Percentiles rank a stretch among this genome's conserved stretches.
These are phyloP conservation scores for Halcyon chelicuti DNA, from an alignment of 2,797 vertebrate species.

Conservation along the genomic window DNA sequence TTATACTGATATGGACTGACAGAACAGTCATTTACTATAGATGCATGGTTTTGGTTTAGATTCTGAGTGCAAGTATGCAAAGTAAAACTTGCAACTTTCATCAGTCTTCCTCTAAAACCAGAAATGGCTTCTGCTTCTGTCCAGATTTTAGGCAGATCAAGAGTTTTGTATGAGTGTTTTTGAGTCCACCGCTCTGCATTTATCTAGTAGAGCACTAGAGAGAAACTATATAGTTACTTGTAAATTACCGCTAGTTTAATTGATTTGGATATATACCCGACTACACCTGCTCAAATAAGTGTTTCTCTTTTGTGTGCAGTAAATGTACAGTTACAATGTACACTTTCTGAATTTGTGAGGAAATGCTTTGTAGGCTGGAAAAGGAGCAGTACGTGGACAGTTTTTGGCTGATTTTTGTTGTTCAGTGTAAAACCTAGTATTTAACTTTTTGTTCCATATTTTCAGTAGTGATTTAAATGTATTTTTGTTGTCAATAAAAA, in stretches of 20 bases:
- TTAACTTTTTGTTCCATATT: not conserved
- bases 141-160: not conserved
- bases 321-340: not conserved
- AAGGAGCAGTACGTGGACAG: not conserved
- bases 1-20: not conserved
- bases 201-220: not conserved
- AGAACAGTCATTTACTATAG: rapidly evolving
- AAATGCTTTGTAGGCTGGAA: not conserved
- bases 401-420: not conserved
- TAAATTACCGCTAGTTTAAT: not conserved
- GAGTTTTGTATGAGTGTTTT: not conserved
- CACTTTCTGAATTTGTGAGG: not conserved
- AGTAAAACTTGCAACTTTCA: not conserved
- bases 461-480: not conserved
- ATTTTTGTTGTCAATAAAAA: not conserved
- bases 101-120: not conserved
- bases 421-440: not conserved
- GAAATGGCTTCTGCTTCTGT: not conserved
- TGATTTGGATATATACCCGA: not conserved
- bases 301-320: not conserved
- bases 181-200: not conserved
- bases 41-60: not conserved
- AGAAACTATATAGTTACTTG: not conserved
- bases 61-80: not conserved
- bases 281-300: not conserved